These are phyloP conservation scores for Colius striatus DNA, from an alignment of 2,113 vertebrate genomes.

Conservation along the genomic window DNA sequence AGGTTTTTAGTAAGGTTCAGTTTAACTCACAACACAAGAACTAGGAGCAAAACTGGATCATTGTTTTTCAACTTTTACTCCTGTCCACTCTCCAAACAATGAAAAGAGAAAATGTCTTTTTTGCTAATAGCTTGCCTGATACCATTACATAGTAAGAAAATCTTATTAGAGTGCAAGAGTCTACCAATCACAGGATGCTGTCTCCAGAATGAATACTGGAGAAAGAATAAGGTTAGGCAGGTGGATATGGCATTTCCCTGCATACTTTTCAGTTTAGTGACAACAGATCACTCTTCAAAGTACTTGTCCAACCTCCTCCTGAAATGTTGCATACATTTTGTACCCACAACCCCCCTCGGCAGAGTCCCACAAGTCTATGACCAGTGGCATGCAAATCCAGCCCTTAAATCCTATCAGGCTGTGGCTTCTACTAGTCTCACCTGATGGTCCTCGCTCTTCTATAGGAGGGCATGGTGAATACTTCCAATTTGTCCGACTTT, in stretches of 20 bases:
- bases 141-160: background rate
- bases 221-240: background rate
- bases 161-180: background rate
- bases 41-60: background rate
- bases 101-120: background rate
- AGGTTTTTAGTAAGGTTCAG: background rate
- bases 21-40: background rate
- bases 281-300: background rate
- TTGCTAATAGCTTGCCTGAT: background rate
- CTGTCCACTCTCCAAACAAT: background rate
- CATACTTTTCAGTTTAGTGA: background rate
- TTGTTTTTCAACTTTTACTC: background rate
- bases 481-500: background rate
- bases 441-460: background rate
- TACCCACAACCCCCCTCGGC: background rate
- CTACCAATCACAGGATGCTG: background rate
- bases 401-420: background rate
- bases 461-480: background rate
- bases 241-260: background rate
- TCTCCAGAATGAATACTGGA: too few species aligned
- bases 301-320: background rate
- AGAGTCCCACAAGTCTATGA: background rate
- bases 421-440: background rate
- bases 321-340: background rate
- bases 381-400: background rate